Percentiles rank a stretch among this genome's conserved stretches.
These are phyloP conservation scores for Phenganax subtilis DNA, from an alignment of 92 coral and sea anemone genomes.

Conservation along the genomic window DNA sequence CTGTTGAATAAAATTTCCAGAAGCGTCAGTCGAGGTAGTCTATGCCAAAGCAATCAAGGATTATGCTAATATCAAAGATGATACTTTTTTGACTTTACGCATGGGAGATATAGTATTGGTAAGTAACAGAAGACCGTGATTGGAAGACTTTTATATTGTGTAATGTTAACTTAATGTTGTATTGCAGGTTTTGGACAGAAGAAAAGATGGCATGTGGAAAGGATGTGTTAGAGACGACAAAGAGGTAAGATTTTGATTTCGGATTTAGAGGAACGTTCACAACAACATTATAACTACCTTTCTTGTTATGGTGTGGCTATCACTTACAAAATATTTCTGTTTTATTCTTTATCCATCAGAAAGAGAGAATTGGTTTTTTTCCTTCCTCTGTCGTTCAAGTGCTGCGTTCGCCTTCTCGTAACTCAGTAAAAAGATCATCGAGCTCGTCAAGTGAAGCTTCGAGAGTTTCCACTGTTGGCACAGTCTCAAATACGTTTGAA, in stretches of 20 bases:
- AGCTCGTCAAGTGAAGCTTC: conserved; percentile 34
- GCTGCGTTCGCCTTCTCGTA: conserved; percentile 39
- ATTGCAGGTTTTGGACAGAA: conserved; percentile 75
- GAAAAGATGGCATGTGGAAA: conserved; percentile 82
- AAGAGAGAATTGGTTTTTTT: conserved; percentile 76
- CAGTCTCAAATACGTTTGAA: conserved; percentile 36
- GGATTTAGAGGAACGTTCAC: background rate
- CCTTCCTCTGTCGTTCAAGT: conserved; percentile 71
- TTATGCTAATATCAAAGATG: conserved; percentile 70
- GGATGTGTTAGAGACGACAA: conserved; percentile 68
- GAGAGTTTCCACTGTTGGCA: conserved; percentile 22
- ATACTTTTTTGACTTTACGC: conserved; percentile 67
- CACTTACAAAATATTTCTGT: background rate
- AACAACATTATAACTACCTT: no score
- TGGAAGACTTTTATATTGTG: background rate
- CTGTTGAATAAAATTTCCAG: conserved; percentile 29
- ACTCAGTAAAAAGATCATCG: conserved; percentile 25
- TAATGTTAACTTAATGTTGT: background rate
- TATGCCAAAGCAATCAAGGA: conserved; percentile 86
- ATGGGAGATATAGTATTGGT: conserved; percentile 81
- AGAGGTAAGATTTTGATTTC: conserved; percentile 4
- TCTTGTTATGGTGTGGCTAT: no score
- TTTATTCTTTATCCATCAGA: conserved; percentile 28
- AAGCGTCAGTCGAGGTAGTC: conserved; percentile 57
- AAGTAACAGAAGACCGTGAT: conserved; percentile 19